These are phyloP conservation scores for Plusia festucae DNA, from an alignment of 2,888 invertebrate species.

Conservation along the genomic window DNA sequence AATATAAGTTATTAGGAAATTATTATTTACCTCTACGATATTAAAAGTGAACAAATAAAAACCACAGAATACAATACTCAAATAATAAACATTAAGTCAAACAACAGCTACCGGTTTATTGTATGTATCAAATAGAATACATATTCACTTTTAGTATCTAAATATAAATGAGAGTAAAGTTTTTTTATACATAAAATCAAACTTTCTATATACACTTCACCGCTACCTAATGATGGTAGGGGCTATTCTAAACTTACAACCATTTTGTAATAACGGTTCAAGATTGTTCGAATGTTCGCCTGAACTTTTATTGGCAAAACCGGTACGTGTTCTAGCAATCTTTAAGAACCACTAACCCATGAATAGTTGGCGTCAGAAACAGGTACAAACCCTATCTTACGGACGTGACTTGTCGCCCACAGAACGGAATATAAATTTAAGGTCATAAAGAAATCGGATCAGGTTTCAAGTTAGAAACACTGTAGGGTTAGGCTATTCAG, in stretches of 20 bases:
- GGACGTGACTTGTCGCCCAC: constrained; percentile 59
- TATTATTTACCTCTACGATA: too few relatives aligned
- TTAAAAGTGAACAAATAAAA: too few relatives aligned
- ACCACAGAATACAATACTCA: too few relatives aligned
- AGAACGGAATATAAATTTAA: constrained; percentile 57
- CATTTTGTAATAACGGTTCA: constrained; percentile 37
- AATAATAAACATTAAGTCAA: too few relatives aligned
- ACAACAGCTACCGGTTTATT: too few relatives aligned
- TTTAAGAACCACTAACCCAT: constrained; percentile 40
- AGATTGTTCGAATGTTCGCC: constrained; percentile 30
- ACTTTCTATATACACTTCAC: constrained; percentile 17
- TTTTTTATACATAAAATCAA: too few relatives aligned
- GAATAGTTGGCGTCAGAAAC: constrained; percentile 54
- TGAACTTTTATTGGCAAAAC: constrained; percentile 50
- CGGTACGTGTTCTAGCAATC: constrained; percentile 50
- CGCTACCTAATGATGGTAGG: constrained; percentile 10
- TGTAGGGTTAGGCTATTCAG: constrained; percentile 2
- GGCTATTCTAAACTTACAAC: constrained; percentile 47
- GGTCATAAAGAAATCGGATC: constrained; percentile 50
- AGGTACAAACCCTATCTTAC: constrained; percentile 57
- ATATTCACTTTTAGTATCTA: too few relatives aligned
- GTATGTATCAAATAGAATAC: too few relatives aligned
- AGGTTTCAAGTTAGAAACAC: constrained; percentile 31
- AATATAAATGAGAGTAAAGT: too few relatives aligned
- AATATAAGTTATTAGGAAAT: too few relatives aligned